Base-by-base conservation (phyloP, 2,888 invertebrate species). In the Nemotelus nigrinus region DNA sequence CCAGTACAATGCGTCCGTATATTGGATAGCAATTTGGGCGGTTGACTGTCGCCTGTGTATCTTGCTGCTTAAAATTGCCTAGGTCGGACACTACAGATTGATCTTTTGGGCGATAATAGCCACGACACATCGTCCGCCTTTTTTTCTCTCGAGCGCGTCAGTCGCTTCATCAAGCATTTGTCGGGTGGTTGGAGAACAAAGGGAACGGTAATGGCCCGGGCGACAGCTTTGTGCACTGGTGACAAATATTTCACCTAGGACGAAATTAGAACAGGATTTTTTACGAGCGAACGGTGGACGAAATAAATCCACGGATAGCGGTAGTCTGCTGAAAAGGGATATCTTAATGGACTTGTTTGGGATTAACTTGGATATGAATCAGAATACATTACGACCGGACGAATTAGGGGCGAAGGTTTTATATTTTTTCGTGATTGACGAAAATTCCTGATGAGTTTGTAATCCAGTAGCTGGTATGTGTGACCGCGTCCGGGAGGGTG, bases 331-430 rank as follows among this genome's bases (percentile, higher is more conserved):
- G 60, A 48, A 60, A 74, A 63, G 48, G 63, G 74, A 74, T 74
- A 47, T 41, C 44, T 74, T 74, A 74, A 74, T 74, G 74, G 74
- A 60, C 63, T 48, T 60, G 74, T 50, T 60, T 74, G 70, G 70
- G 43, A 70, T 70, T 70, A 70, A 70, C 55, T n/a, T 3, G 50
- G 74, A 60, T 74, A 60, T 45, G 58, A 72, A 60, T 60, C 60
- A 58, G 70, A 57, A 60, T 43, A 68, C 53, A 53, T 68, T 68
- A 68, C 53, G 68, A 68, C 41, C 10, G 68, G 70, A 70, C 50
- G 67, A 47, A 67, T 70, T 55, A 43, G 43, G 53, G 53, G 41
- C 50, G 45, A 65, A n/a, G 65, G 43, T 65, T 65, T 47, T 65
- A 25, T 25, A 10, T 58, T 58, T 25, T 58, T 47, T 5, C 10